These are phyloP conservation scores for Anabas testudineus DNA, from an alignment of 2,797 vertebrate species.

Conservation along the genomic window DNA sequence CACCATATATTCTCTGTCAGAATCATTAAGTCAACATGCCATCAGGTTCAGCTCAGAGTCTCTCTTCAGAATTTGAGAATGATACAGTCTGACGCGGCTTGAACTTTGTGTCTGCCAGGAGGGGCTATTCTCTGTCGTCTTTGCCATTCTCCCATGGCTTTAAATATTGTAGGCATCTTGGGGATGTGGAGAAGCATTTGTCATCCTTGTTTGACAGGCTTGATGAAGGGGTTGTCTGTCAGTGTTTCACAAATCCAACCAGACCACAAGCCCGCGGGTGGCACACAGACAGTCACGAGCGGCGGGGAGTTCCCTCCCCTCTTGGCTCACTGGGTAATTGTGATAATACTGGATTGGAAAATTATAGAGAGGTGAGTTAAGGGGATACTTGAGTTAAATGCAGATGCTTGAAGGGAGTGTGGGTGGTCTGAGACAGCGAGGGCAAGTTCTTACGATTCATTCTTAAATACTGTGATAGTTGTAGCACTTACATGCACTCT, in stretches of 20 bases:
- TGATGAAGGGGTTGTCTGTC: slow-evolving; percentile 85
- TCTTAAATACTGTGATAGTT: slow-evolving; percentile 64
- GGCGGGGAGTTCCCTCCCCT: slow-evolving; percentile 72
- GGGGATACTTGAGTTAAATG: slow-evolving; percentile 79
- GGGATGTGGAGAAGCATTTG: slow-evolving; percentile 83
- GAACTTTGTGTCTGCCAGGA: slow-evolving; percentile 77
- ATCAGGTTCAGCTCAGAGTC: slow-evolving; percentile 70
- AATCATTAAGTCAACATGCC: slow-evolving; percentile 81
- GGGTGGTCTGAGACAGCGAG: slow-evolving; percentile 71
- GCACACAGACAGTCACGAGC: slow-evolving; percentile 72
- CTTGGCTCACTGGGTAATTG: slow-evolving; percentile 77
- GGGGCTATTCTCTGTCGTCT: slow-evolving; percentile 72
- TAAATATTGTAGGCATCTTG: slow-evolving; percentile 82
- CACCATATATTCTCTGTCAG: slow-evolving; percentile 77
- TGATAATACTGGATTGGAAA: slow-evolving; percentile 81
- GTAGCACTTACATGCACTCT: slow-evolving; percentile 55
- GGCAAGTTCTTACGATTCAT: slow-evolving; percentile 68
- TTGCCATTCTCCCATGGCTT: slow-evolving; percentile 76
- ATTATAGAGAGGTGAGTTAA: slow-evolving; percentile 79
- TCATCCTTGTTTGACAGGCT: slow-evolving; percentile 83
- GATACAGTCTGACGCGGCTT: slow-evolving; percentile 76
- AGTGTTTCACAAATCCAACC: slow-evolving; percentile 80
- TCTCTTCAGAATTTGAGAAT: slow-evolving; percentile 76
- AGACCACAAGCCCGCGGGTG: slow-evolving; percentile 78
- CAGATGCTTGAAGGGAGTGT: slow-evolving; percentile 68